phyloP scores from a whole-genome alignment of 2,113 vertebrate genomes.

The Euleptes europaea region DNA sequence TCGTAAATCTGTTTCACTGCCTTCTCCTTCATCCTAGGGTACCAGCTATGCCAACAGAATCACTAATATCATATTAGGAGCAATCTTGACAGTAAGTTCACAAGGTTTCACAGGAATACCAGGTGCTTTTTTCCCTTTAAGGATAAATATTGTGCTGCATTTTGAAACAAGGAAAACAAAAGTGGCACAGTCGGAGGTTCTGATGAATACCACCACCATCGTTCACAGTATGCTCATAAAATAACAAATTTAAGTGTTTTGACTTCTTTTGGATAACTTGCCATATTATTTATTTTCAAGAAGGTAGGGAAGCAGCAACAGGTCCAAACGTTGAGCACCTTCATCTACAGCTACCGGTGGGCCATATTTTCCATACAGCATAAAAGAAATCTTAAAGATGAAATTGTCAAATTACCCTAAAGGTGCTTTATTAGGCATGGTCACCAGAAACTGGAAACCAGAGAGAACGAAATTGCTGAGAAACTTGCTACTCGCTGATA shows the following conservation, averaged over 20 bases:
- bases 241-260: background rate
- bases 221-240: background rate
- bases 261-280: background rate
- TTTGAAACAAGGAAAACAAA: slow-evolving; percentile 39
- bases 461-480: too few relatives aligned
- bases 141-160: slow-evolving; percentile 61
- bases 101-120: slow-evolving; percentile 65
- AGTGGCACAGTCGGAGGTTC: background rate
- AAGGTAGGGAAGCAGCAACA: too few relatives aligned
- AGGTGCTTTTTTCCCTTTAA: slow-evolving; percentile 47
- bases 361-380: too few relatives aligned
- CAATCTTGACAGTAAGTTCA: slow-evolving; percentile 59
- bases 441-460: too few relatives aligned
- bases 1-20: slow-evolving; percentile 58
- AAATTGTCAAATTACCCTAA: too few relatives aligned
- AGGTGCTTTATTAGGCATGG: too few relatives aligned
- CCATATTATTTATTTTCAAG: background rate
- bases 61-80: slow-evolving; percentile 63
- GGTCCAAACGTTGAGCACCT: background rate
- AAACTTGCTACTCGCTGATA: too few relatives aligned
- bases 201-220: fast-evolving
- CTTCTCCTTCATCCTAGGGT: slow-evolving; percentile 52
- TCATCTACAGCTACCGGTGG: background rate
- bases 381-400: too few relatives aligned
- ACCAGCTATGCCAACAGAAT: slow-evolving; percentile 61